Conservation (phyloP, 2,888 invertebrate species). For the Pomacea canaliculata region DNA sequence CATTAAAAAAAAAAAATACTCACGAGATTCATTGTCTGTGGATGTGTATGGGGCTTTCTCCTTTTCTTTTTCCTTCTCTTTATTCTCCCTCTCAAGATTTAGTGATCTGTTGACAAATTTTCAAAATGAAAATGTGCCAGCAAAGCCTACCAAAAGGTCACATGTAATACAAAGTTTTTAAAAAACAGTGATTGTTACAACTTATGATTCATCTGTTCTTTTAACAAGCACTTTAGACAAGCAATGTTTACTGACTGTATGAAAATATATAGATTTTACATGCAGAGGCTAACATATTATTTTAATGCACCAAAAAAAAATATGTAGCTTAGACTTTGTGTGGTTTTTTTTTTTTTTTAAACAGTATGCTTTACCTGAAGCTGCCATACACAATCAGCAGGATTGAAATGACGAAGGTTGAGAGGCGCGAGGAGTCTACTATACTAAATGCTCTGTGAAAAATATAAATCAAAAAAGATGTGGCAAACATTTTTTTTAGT, state of each 20-base stretch:
- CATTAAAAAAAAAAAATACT: conserved; percentile 12
- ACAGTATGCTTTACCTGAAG: conserved; percentile 75
- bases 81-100: conserved; percentile 91
- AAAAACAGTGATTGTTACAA: too few species aligned
- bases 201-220: too few species aligned
- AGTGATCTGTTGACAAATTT: conserved; percentile 77
- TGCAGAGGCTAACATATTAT: too few species aligned
- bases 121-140: too few species aligned
- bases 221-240: too few species aligned
- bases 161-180: too few species aligned
- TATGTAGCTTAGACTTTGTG: too few species aligned
- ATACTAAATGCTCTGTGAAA: conserved; percentile 88
- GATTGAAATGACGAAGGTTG: conserved; percentile 97
- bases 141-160: not conserved
- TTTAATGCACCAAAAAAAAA: too few species aligned
- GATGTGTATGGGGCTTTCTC: conserved; percentile 34
- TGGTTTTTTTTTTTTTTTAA: too few species aligned
- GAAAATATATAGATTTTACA: too few species aligned
- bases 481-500: too few species aligned
- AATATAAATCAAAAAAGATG: conserved; percentile 5
- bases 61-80: conserved; percentile 62
- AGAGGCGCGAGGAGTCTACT: conserved; percentile 97
- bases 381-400: conserved; percentile 97
- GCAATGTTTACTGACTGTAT: too few species aligned
- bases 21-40: conserved; percentile 36